These are phyloP conservation scores for Phasianus colchicus DNA, from an alignment of 2,113 vertebrate species.

Conservation along the genomic window DNA sequence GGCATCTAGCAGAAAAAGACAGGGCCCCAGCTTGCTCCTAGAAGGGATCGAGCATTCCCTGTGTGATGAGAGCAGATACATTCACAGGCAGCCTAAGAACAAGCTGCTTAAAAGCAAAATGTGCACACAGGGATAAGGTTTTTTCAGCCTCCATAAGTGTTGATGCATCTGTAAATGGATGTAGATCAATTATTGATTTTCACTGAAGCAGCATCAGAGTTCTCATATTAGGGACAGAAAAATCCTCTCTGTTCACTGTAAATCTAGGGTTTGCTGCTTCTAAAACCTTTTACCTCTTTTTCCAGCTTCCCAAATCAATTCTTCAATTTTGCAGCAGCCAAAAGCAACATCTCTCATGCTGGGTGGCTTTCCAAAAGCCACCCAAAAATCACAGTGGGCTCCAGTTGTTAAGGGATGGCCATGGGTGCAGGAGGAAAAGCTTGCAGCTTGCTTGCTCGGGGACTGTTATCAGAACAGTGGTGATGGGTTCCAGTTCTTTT, in stretches of 20 bases:
- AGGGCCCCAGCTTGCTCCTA: background rate
- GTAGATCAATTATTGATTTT: slow-evolving; percentile 32
- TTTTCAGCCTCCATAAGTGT: background rate
- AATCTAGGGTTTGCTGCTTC: background rate
- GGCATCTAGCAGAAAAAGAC: background rate
- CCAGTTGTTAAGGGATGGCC: background rate
- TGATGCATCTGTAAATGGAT: slow-evolving; percentile 20
- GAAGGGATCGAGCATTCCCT: background rate
- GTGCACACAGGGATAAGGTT: background rate
- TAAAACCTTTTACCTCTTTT: slow-evolving; percentile 27
- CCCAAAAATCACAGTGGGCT: background rate
- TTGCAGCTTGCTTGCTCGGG: background rate
- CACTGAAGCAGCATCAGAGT: background rate
- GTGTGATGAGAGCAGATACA: background rate
- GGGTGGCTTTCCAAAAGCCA: background rate
- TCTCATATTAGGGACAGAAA: slow-evolving; percentile 5
- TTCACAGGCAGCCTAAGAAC: background rate
- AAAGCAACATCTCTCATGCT: background rate
- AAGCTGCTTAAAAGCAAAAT: slow-evolving; percentile 33
- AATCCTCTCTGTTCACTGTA: background rate
- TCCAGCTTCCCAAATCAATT: background rate
- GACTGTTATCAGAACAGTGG: background rate
- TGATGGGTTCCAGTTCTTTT: background rate
- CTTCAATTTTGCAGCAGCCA: background rate
- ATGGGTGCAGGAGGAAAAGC: background rate